Evolutionary conservation across 2,113 vertebrate species (phyloP).

Genomic region (Lepisosteus oculatus): DNA sequence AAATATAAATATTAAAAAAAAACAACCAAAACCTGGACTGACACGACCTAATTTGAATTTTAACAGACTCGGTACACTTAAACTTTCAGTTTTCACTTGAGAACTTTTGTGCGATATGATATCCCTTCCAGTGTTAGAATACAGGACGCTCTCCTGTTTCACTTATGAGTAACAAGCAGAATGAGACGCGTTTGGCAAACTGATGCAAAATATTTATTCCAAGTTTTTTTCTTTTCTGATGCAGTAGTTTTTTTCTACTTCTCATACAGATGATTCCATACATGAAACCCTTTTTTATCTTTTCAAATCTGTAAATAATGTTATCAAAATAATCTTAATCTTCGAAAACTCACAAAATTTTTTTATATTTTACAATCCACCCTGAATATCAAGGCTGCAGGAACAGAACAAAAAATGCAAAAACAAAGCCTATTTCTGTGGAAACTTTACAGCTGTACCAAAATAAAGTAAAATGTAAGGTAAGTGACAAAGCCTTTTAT

Average conservation of each 20-base stretch:
- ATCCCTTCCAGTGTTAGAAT: too few relatives aligned
- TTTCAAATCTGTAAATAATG: slow-evolving; percentile 91
- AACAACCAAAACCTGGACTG: too few relatives aligned
- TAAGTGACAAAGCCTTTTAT: slow-evolving; percentile 79
- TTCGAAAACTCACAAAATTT: slow-evolving; percentile 85
- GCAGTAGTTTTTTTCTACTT: slow-evolving; percentile 69
- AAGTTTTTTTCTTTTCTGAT: slow-evolving; percentile 67
- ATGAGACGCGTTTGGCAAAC: slow-evolving; percentile 70
- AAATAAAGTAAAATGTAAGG: slow-evolving; percentile 55
- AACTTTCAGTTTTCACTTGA: too few relatives aligned
- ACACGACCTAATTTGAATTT: too few relatives aligned
- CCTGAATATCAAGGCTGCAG: slow-evolving; percentile 93
- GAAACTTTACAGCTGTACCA: slow-evolving; percentile 86
- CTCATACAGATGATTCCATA: slow-evolving; percentile 44
- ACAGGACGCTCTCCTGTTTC: too few relatives aligned
- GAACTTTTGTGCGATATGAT: too few relatives aligned
- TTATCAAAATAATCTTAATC: slow-evolving; percentile 91
- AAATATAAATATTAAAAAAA: too few relatives aligned
- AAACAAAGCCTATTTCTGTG: slow-evolving; percentile 71
- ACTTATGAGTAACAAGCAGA: neutral
- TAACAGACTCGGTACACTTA: too few relatives aligned
- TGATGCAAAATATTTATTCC: slow-evolving; percentile 97
- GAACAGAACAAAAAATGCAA: slow-evolving; percentile 63
- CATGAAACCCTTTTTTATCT: slow-evolving; percentile 66
- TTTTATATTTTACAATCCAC: slow-evolving; percentile 90